Base-by-base conservation (phyloP, 2,113 vertebrate species). In the Macroglossus sobrinus region DNA sequence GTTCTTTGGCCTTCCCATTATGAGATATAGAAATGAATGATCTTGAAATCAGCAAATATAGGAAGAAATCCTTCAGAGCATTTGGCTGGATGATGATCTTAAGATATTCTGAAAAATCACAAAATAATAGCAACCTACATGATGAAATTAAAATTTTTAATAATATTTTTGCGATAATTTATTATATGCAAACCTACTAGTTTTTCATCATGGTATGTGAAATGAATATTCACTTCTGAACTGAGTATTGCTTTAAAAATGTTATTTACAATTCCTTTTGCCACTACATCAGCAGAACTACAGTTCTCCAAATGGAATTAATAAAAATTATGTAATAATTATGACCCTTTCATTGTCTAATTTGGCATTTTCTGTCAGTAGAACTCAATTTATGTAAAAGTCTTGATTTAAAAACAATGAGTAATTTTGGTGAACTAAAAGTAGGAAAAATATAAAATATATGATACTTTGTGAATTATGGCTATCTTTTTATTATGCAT, bases 401-500 rank as follows among this genome's bases (percentile, higher is more conserved):
- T 75, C 74, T 94, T 95, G 61, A 89, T 55, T 89, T 59, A 79
- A 85, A 19, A 96, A 81, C 9, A 95, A 84, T 85, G 91, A 63
- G 53, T 89, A 84, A 75, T 76, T 86, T 87, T 95, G 63, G 45
- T 74, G 55, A 86, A 43, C n/a, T 33, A 92, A 92, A 89, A 40
- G 12, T 22, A 64, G 81, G 26, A 40, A 88, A 68, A 95, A 78
- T 71, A 64, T 75, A 79, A 71, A 63, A 74, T 22, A 40, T 47
- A 68, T 80, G 86, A 26, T 85, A 55, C 33, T 55, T 84, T 84
- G 84, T 68, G 30, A 92, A 78, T 95, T 61, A 68, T 57, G 10
- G 3, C 79, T 69, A 0, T 68, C 21, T 35, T 85, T 55, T 53
- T 84, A 71, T 50, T 88, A 78, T 1, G 43, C 33, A 59, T 79